Evolutionary conservation across 2,113 vertebrate species (phyloP), one percentile per base, ranked within the genome.

Genomic region (Saccopteryx leptura): DNA sequence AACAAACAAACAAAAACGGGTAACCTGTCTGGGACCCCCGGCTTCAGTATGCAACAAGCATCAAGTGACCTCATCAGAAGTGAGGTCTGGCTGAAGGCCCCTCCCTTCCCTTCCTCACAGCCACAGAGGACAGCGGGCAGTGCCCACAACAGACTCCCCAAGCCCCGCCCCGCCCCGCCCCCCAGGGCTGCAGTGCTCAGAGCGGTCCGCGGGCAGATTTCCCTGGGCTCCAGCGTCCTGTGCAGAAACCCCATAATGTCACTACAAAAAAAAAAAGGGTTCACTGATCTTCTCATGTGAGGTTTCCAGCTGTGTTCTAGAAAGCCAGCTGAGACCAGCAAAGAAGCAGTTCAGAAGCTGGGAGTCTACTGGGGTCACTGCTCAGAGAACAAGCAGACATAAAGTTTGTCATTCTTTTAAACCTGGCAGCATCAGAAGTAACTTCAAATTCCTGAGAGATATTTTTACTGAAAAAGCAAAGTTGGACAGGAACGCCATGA

Each of bases 251-350:
- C 14, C 15, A 5, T 58, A 14, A 4, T 10, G 0, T 24, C 31
- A 10, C 46, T 52, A 2, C 87, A 24, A 13, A 33, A 65, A 61
- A 18, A 0, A 13, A 33, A 65, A 48, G 11, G 0, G 18, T 7
- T 14, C 1, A 2, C 54, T 3, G 0, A 18, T 33, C 26, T 12
- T 8, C 48, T 7, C 13, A 15, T 19, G 72, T 7, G 46, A 15
- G 58, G n/a, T 39, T 66, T 68, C 23, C 28, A 21, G 9, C 50
- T 66, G 39, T 31, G 68, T 8, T 54, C 31, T 0, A 2, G 24
- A 66, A 79, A 46, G n/a, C 7, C 60, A 19, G n/a, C 58, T 31
- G 7, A 10, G 50, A 58, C 24, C n/a, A 2, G 10, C 19, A 63
- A 21, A 17, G 17, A 48, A 33, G 50, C n/a, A 11, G 58, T 23